These are phyloP conservation scores for Bubo blakistoni DNA, from an alignment of 2,113 vertebrate genomes.

Conservation along the genomic window DNA sequence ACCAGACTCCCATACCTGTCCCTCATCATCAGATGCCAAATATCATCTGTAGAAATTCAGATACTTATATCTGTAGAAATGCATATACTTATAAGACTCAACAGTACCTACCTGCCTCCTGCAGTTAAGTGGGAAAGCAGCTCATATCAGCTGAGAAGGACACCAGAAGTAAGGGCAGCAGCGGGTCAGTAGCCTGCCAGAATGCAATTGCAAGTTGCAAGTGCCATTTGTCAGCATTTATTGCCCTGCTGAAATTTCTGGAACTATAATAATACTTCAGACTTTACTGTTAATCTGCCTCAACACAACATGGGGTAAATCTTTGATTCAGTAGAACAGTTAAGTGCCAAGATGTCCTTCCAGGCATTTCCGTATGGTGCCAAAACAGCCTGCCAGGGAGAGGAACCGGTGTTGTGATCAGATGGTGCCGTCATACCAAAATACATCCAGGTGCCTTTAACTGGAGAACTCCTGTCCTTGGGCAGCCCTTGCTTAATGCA, in stretches of 20 bases:
- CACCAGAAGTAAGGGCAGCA: not conserved
- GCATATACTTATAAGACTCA: not conserved
- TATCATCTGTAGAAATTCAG: not conserved
- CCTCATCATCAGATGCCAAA: not conserved
- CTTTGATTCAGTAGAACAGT: not conserved
- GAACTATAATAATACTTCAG: not conserved
- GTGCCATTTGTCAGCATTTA: slow-evolving; percentile 20
- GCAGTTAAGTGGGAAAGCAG: not conserved
- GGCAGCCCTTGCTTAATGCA: slow-evolving; percentile 11
- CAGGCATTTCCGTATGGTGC: not conserved
- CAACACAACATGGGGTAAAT: not conserved
- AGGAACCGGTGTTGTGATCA: not conserved
- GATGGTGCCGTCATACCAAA: not conserved
- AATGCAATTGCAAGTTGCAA: not conserved
- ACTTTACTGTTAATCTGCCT: not conserved
- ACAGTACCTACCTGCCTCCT: not conserved
- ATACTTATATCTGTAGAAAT: not conserved
- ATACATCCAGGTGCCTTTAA: not conserved
- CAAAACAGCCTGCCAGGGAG: not conserved
- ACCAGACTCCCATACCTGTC: not conserved
- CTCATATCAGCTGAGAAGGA: not conserved
- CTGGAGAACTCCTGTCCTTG: slow-evolving; percentile 12
- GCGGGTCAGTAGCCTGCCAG: not conserved
- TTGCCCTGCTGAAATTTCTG: not conserved
- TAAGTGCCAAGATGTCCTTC: not conserved